Base-by-base conservation (phyloP, 2,888 invertebrate genomes). In the Apamea epomidion region DNA sequence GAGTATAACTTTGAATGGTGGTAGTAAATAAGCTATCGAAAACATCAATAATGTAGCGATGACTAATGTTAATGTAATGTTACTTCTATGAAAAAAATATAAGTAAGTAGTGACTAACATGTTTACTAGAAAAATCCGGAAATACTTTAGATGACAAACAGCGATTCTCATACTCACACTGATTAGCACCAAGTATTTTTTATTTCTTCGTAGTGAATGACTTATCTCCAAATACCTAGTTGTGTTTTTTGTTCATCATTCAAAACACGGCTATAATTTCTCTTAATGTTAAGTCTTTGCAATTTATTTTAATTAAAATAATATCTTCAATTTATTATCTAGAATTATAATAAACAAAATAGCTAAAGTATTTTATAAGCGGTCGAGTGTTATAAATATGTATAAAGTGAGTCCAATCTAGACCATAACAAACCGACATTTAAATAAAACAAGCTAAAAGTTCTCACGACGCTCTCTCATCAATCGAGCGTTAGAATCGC, bases 401-500 rank as follows among this genome's bases (percentile, higher is more conserved):
- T 73, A 83, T 77, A 80, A 81, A 73, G 75, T 82, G 83, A 87
- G 80, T 85, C 80, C 86, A 84, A 88, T 89, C 84, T 89, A 88
- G 82, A 84, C 84, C 83, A 86, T 80, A 84, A 86, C 80, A 85
- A 85, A 85, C 68, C 81, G 77, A 84, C 69, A 89, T 85, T 85
- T 80, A 83, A 83, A 89, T 85, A 88, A 87, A 85, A 82, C 84
- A 85, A 87, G 87, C 84, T 86, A 54, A 76, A 83, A 86, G 86
- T 87, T 90, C 89, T 86, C 90, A 87, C 86, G 86, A 71, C 83
- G 83, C 83, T 88, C 85, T 89, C 90, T 85, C 88, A 90, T 89
- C 84, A 90, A 89, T 87, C 83, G 83, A 82, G 81, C 81, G 80
- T 87, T 87, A 86, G 77, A 82, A 88, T 87, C 87, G 79, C 76